Evolutionary conservation across 2,113 vertebrate genomes (phyloP).

Genomic region (Polypterus senegalus): DNA sequence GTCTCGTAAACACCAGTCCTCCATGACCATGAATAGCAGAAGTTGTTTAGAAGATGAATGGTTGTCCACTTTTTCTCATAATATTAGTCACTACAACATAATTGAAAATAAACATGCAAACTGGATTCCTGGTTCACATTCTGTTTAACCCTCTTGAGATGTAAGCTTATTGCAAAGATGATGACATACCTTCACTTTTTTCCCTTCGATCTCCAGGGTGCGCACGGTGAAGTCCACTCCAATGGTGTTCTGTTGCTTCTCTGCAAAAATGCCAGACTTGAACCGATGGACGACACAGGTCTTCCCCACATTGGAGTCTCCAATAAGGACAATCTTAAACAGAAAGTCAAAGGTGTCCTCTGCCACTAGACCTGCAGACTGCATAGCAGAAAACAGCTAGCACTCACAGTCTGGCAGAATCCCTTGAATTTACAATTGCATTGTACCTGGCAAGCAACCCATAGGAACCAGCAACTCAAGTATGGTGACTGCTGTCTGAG

Average conservation of each 20-base stretch:
- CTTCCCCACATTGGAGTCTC: slow-evolving; percentile 90
- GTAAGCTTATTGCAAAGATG: too few species aligned
- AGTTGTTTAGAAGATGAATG: too few species aligned
- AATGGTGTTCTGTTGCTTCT: slow-evolving; percentile 85
- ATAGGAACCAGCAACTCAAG: slow-evolving; percentile 10
- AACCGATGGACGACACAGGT: slow-evolving; percentile 88
- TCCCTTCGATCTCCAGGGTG: slow-evolving; percentile 75
- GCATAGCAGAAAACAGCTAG: slow-evolving; percentile 42
- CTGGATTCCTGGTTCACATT: too few species aligned
- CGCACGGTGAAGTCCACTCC: slow-evolving; percentile 91
- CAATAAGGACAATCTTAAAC: slow-evolving; percentile 90
- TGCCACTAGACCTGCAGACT: slow-evolving; percentile 37
- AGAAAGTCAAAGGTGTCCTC: slow-evolving; percentile 83
- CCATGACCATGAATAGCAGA: too few species aligned
- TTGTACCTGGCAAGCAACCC: slow-evolving; percentile 15
- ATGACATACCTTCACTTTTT: slow-evolving; percentile 71
- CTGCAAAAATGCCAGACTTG: slow-evolving; percentile 68
- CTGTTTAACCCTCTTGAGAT: too few species aligned
- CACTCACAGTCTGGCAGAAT: not conserved
- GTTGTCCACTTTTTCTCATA: too few species aligned
- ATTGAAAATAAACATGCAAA: too few species aligned
- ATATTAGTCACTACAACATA: too few species aligned
- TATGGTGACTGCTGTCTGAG: not conserved
- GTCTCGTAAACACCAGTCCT: too few species aligned
- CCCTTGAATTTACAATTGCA: slow-evolving; percentile 3